A percentile compares a stretch with the other conserved stretches of the same genome.
Evolutionary conservation across 2,113 vertebrate species (phyloP).

Genomic region (Anhinga rufa): DNA sequence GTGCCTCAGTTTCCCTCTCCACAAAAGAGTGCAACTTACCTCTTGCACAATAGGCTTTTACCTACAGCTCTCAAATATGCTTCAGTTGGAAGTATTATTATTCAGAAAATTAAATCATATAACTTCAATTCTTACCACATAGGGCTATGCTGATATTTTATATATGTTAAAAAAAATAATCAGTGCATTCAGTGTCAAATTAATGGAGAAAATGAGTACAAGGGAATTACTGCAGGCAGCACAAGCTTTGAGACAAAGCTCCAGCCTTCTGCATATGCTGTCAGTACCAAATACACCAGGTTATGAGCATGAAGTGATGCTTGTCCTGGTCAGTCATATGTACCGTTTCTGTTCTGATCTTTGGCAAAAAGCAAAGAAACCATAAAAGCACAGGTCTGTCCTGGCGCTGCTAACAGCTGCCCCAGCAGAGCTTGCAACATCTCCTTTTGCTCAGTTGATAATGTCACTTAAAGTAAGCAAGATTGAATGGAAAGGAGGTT

Average conservation of each 20-base stretch:
- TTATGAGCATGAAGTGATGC: not conserved
- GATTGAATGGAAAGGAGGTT: not conserved
- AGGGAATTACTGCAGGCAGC: not conserved
- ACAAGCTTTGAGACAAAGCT: not conserved
- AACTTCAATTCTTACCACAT: not conserved
- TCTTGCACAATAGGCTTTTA: not conserved
- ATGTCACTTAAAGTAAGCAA: not conserved
- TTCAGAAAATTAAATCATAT: not conserved
- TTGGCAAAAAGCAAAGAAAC: not conserved
- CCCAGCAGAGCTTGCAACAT: fast-evolving
- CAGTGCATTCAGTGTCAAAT: not conserved
- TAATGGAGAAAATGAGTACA: not conserved
- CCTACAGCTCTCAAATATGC: not conserved
- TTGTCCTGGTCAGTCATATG: not conserved
- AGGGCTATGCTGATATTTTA: not conserved
- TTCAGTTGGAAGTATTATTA: not conserved
- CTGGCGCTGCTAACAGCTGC: not conserved
- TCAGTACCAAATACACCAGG: not conserved
- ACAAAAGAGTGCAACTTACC: not conserved
- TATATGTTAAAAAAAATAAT: not conserved
- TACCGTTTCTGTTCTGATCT: not conserved
- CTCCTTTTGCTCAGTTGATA: not conserved
- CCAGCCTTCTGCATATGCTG: not conserved
- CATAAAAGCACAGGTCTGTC: not conserved
- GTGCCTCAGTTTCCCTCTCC: not conserved